Percentiles rank a stretch among this genome's conserved stretches.
phyloP scores from a whole-genome alignment of 2,797 vertebrate species.

The Tamandua tetradactyla region DNA sequence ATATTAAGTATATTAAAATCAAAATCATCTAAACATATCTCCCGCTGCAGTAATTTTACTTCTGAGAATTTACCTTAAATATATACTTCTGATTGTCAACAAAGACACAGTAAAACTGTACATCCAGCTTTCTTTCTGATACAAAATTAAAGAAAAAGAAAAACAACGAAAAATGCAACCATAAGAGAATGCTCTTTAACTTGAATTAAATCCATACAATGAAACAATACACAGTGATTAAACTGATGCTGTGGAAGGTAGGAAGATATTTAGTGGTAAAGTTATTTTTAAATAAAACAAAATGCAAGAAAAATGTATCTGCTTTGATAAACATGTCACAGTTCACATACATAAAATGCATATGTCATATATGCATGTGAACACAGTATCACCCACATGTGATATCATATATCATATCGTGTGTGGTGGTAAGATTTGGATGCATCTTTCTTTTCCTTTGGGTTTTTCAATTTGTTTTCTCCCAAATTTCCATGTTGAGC shows the following conservation, averaged over 20 bases:
- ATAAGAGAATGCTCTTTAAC: not conserved
- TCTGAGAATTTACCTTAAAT: constrained; percentile 31
- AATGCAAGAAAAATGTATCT: not conserved
- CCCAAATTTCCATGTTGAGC: not conserved
- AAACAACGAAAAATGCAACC: not conserved
- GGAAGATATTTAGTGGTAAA: not conserved
- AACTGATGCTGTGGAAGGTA: not conserved
- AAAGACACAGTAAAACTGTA: not conserved
- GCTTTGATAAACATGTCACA: not conserved
- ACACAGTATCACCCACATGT: not conserved
- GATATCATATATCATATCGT: not conserved
- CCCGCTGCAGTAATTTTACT: not conserved
- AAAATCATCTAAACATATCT: not conserved
- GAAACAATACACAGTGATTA: not conserved
- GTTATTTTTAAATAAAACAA: not conserved
- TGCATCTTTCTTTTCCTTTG: not conserved
- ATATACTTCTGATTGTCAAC: not conserved
- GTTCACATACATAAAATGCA: not conserved
- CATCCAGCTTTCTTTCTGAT: not conserved
- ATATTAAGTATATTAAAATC: not conserved
- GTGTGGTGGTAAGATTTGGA: not conserved
- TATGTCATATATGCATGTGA: not conserved
- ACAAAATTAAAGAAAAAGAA: not conserved
- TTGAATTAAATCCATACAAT: not conserved
- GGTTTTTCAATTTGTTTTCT: not conserved